Conservation (phyloP, 2,888 invertebrate species). For the Diogma glabrata region DNA sequence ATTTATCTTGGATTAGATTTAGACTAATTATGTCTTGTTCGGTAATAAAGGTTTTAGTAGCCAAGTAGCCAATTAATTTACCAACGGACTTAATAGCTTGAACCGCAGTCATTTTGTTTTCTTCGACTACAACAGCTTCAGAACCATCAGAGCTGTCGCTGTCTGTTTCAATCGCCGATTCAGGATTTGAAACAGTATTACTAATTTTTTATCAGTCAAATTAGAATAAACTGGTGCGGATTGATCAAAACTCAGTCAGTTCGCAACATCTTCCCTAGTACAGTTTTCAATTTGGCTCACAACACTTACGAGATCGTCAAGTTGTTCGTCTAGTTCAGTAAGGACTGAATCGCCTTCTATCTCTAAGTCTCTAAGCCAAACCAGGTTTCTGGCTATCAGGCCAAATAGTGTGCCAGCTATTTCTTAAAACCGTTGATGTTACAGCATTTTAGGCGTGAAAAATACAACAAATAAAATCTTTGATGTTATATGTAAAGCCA, state of each 20-base stretch:
- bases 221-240: conserved; percentile 2
- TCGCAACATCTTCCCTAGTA: not conserved
- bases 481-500: no score
- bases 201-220: not conserved
- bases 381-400: no score
- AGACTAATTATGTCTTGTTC: not conserved
- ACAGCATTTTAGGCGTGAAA: no score
- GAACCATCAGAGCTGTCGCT: not conserved
- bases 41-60: no score
- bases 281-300: not conserved
- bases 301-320: not conserved
- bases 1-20: not conserved
- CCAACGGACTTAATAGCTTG: no score
- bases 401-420: not conserved
- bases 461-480: no score
- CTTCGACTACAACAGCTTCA: not conserved
- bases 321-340: not conserved
- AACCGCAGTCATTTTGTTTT: conserved; percentile 1
- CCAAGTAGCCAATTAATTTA: no score
- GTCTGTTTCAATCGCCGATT: not conserved
- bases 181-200: not conserved
- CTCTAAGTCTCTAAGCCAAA: no score
- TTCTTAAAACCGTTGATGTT: no score
- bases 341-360: no score
- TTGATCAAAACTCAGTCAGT: not conserved